phyloP scores from a whole-genome alignment of 2,113 vertebrate genomes.

The Lagopus muta region DNA sequence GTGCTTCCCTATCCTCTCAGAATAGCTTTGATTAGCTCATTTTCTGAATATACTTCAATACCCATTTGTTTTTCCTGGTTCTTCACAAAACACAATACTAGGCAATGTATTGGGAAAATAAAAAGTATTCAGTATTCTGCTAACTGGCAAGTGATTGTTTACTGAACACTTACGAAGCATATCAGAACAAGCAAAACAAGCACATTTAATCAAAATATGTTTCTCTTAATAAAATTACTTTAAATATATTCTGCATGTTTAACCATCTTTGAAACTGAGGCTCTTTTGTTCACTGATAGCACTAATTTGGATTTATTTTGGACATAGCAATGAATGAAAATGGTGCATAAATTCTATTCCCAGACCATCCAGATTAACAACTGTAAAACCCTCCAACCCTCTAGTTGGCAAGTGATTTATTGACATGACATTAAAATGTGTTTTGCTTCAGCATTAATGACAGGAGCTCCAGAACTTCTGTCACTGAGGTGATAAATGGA shows the following conservation, averaged over 20 bases:
- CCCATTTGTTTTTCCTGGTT: not conserved
- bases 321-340: conserved; percentile 40
- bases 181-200: not conserved
- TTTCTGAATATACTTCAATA: conserved; percentile 5
- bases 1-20: not conserved
- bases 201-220: not conserved
- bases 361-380: conserved; percentile 45
- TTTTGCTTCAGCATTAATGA: conserved; percentile 62
- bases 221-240: not conserved
- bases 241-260: not conserved
- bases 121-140: not conserved
- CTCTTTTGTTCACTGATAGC: not conserved
- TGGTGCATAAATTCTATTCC: conserved; percentile 46
- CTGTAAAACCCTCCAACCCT: conserved; percentile 46
- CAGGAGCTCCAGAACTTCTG: conserved; percentile 46
- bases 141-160: not conserved
- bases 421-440: conserved; percentile 63
- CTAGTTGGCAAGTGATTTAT: conserved; percentile 58
- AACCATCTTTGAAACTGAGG: not conserved
- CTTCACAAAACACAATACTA: not conserved
- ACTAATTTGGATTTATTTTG: conserved; percentile 40
- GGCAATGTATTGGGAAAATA: not conserved
- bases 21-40: conserved; percentile 28
- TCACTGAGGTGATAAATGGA: conserved; percentile 54
- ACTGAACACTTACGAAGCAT: not conserved